phyloP scores from a whole-genome alignment of 2,113 vertebrate species.

The Tupaia chinensis region DNA sequence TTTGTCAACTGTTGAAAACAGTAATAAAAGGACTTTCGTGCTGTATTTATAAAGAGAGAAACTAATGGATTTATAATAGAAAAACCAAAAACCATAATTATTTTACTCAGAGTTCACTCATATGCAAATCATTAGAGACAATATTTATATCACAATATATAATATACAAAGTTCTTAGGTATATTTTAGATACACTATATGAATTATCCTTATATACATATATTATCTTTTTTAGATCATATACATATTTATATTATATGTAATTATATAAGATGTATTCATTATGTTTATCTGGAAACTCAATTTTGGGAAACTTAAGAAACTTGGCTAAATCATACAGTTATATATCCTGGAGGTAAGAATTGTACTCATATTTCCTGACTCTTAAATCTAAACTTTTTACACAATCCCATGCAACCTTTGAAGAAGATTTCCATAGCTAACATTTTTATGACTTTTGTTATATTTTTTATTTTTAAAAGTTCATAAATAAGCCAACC shows the following conservation, averaged over 20 bases:
- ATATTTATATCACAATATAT: not conserved
- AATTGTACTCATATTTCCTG: not conserved
- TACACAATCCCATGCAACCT: not conserved
- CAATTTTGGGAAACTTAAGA: not conserved
- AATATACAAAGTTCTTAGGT: not conserved
- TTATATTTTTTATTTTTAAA: not conserved
- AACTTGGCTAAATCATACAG: not conserved
- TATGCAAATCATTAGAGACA: not conserved
- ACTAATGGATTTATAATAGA: not conserved
- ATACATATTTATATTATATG: not conserved
- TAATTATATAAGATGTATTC: not conserved
- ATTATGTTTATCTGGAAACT: not conserved
- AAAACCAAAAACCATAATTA: not conserved
- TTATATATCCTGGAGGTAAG: not conserved
- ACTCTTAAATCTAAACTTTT: not conserved
- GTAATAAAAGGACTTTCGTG: not conserved
- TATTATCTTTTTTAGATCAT: not conserved
- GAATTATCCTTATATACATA: not conserved
- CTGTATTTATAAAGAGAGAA: conserved; percentile 2
- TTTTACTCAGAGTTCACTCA: not conserved
- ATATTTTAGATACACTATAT: not conserved
- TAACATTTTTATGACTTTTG: not conserved
- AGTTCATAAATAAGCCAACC: not conserved
- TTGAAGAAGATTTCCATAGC: not conserved
- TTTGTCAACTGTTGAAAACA: conserved; percentile 11